Evolutionary conservation across 2,888 invertebrate genomes (phyloP).

Genomic region (Hartigia nigra): DNA sequence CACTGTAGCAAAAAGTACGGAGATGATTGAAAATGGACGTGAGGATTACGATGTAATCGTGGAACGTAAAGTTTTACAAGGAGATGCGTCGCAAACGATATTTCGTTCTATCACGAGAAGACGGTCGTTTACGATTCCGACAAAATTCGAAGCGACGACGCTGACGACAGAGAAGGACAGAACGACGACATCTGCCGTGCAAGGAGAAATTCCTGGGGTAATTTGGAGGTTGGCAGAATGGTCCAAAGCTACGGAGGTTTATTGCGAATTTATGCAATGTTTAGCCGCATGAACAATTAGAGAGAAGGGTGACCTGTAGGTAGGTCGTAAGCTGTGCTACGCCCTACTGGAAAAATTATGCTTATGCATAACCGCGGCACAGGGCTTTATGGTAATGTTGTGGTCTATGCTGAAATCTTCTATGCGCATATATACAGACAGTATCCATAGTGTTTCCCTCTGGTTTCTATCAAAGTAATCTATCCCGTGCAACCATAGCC

Average conservation of each 20-base stretch:
- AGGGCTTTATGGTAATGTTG: conserved; percentile 62
- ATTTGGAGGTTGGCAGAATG: conserved; percentile 47
- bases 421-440: conserved; percentile 45
- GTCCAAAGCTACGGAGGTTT: conserved; percentile 48
- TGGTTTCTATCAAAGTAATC: neutral
- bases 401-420: conserved; percentile 60
- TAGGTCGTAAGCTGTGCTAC: conserved; percentile 46
- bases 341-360: conserved; percentile 59
- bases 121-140: neutral
- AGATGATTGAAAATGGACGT: neutral
- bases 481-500: neutral
- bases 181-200: neutral
- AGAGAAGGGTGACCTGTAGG: conserved; percentile 45
- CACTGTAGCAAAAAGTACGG: neutral
- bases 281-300: conserved; percentile 62
- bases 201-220: conserved; percentile 48
- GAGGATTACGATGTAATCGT: neutral
- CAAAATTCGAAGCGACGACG: neutral
- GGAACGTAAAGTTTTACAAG: neutral
- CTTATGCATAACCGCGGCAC: conserved; percentile 60
- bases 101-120: neutral
- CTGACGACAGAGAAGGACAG: conserved; percentile 7
- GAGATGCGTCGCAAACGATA: neutral
- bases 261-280: conserved; percentile 63
- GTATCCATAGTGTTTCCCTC: neutral